These are phyloP conservation scores for Ceratoteleas bidentatus DNA, from an alignment of 1,140 invertebrate species.

Conservation along the genomic window DNA sequence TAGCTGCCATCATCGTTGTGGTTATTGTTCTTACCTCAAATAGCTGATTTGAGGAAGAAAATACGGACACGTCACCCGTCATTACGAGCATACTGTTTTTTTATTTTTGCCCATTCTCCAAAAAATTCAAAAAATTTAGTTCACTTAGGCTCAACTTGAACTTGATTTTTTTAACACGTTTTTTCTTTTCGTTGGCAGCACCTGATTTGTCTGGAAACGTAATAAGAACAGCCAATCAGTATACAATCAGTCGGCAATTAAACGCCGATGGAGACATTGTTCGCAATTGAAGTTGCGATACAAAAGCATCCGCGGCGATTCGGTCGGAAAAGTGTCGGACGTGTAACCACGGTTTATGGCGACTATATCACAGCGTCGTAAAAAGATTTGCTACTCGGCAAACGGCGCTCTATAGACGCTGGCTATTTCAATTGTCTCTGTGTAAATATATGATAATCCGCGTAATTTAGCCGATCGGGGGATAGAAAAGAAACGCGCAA, in stretches of 20 bases:
- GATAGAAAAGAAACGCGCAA: conserved; percentile 5
- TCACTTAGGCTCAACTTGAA: too few relatives aligned
- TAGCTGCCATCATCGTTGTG: too few relatives aligned
- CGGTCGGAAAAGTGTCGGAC: neutral
- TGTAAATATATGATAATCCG: conserved; percentile 48
- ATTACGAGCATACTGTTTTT: too few relatives aligned
- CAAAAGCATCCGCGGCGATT: conserved; percentile 29
- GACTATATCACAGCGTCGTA: conserved; percentile 29
- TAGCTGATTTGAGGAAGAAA: too few relatives aligned
- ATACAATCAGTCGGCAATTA: conserved; percentile 26
- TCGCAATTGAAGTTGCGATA: conserved; percentile 22
- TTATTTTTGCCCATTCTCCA: too few relatives aligned
- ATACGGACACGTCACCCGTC: too few relatives aligned
- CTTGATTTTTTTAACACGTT: too few relatives aligned
- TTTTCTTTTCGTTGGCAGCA: too few relatives aligned
- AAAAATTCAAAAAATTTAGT: too few relatives aligned
- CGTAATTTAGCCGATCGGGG: conserved; percentile 38
- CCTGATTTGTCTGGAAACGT: too few relatives aligned
- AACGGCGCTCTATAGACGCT: conserved; percentile 18
- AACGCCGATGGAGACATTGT: conserved; percentile 29
- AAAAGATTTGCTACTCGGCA: conserved; percentile 27
- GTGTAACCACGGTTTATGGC: conserved; percentile 7
- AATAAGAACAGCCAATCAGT: too few relatives aligned
- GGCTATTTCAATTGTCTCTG: conserved; percentile 42
- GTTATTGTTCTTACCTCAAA: too few relatives aligned